Evolutionary conservation across 2,113 vertebrate genomes (phyloP).

Genomic region (Hyla sarda): DNA sequence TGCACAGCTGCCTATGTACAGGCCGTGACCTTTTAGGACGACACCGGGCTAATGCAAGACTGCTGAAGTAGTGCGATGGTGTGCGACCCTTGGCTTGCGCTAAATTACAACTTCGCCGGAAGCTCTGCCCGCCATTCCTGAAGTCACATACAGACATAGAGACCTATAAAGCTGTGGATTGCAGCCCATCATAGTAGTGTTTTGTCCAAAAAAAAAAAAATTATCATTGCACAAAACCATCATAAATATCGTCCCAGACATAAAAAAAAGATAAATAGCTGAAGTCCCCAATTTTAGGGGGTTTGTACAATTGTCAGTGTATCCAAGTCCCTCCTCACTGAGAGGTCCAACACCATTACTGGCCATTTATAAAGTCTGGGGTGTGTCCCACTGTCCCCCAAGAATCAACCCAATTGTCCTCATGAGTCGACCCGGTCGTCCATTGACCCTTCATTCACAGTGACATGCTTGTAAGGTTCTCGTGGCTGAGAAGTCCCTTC

Average conservation of each 20-base stretch:
- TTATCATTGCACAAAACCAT: constrained; percentile 9
- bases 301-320: neutral
- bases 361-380: neutral
- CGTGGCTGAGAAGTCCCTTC: constrained; percentile 86
- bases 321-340: neutral
- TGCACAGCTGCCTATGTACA: constrained; percentile 14
- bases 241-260: constrained; percentile 1
- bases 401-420: too few relatives aligned
- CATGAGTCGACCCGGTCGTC: neutral
- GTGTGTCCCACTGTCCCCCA: too few relatives aligned
- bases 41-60: neutral
- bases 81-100: neutral
- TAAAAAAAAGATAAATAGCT: neutral
- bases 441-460: constrained; percentile 69
- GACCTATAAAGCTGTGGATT: neutral
- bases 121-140: too few relatives aligned
- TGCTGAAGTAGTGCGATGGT: neutral
- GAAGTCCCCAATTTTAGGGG: neutral
- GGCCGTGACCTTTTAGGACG: neutral
- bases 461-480: constrained; percentile 92
- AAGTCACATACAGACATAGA: neutral
- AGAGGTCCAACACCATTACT: neutral
- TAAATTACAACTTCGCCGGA: neutral
- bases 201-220: neutral
- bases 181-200: neutral